phyloP scores from a whole-genome alignment of 2,888 invertebrate genomes.

The Caenorhabditis parvicauda region DNA sequence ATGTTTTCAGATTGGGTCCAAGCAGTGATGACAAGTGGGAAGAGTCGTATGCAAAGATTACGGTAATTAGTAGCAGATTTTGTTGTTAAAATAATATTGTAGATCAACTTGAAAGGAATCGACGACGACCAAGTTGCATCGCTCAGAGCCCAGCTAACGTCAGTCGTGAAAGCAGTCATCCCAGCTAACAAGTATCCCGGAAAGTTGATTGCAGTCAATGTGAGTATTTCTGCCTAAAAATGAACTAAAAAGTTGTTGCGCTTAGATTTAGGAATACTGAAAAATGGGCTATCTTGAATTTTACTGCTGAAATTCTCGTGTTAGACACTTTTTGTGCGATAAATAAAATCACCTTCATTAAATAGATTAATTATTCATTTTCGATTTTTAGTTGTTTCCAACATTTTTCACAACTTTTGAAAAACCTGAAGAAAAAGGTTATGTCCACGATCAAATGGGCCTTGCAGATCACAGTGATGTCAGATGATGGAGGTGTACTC shows the following conservation, averaged over 20 bases:
- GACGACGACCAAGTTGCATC: conserved; percentile 16
- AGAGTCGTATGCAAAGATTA: conserved; percentile 17
- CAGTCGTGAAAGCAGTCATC: conserved; percentile 26
- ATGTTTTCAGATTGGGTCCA: conserved; percentile 17
- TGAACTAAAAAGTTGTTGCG: too few relatives aligned
- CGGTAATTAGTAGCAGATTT: not conserved
- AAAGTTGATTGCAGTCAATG: conserved; percentile 35
- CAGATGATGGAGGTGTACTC: conserved; percentile 39
- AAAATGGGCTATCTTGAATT: too few relatives aligned
- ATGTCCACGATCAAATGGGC: too few relatives aligned
- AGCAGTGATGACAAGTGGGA: conserved; percentile 30
- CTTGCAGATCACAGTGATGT: conserved; percentile 29
- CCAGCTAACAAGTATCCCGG: conserved; percentile 35
- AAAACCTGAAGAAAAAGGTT: too few relatives aligned
- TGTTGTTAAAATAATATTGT: not conserved
- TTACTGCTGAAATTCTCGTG: too few relatives aligned
- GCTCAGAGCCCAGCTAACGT: conserved; percentile 28
- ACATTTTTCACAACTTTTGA: too few relatives aligned
- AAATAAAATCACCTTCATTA: too few relatives aligned
- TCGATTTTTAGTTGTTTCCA: too few relatives aligned
- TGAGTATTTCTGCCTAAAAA: not conserved
- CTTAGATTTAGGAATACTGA: too few relatives aligned
- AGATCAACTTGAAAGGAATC: conserved; percentile 17
- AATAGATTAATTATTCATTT: too few relatives aligned
- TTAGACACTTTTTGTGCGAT: too few relatives aligned